phyloP scores from a whole-genome alignment of 2,113 vertebrate genomes.

The Myanophis thanlyinensis region DNA sequence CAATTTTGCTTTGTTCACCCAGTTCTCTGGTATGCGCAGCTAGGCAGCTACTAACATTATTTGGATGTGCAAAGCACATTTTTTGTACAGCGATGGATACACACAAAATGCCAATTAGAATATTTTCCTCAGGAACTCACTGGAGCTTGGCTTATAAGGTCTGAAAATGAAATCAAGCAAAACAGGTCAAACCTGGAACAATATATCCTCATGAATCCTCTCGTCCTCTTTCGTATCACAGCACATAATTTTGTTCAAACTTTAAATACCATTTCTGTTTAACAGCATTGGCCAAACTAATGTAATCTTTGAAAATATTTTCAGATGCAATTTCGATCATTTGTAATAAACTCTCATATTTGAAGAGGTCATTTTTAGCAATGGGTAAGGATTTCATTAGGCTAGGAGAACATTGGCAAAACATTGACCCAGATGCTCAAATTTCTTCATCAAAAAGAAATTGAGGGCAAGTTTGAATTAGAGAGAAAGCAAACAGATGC shows the following conservation, averaged over 20 bases:
- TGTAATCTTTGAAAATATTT: constrained; percentile 15
- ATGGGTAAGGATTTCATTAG: neutral
- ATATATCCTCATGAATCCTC: constrained; percentile 75
- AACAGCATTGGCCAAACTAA: constrained; percentile 24
- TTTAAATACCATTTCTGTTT: constrained; percentile 48
- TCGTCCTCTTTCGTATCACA: constrained; percentile 61
- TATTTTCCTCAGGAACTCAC: constrained; percentile 74
- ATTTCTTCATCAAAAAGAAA: neutral
- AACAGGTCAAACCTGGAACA: constrained; percentile 72
- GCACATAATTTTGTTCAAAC: constrained; percentile 57
- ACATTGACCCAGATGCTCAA: neutral
- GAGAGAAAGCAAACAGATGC: neutral
- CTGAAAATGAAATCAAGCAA: constrained; percentile 77
- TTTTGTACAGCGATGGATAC: constrained; percentile 67
- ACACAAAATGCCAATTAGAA: constrained; percentile 72
- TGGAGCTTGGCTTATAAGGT: constrained; percentile 74
- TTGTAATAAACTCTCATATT: constrained; percentile 55
- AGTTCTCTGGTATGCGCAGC: constrained; percentile 54
- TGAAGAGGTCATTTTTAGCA: constrained; percentile 1
- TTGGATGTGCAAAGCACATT: constrained; percentile 70
- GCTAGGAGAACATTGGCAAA: neutral
- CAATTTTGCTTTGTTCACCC: constrained; percentile 42
- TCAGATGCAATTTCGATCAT: constrained; percentile 22
- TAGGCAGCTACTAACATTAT: constrained; percentile 62
- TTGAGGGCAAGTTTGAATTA: neutral